Base-by-base conservation (phyloP, 2,888 invertebrate genomes). In the Eledone cirrhosa region DNA sequence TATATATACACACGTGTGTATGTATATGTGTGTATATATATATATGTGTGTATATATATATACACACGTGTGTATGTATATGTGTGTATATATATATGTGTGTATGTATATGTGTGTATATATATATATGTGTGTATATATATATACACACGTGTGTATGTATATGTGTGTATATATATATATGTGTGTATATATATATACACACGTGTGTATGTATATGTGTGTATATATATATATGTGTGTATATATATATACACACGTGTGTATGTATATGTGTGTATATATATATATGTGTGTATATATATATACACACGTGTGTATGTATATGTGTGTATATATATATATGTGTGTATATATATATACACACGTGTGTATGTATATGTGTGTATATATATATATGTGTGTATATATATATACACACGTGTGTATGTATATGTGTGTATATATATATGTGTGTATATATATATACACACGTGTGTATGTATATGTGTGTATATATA, bases 121-220 rank as follows among this genome's bases (percentile, higher is more conserved):
- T 1, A 63, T 19, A 63, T 19, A 13, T 63, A 63, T 63, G 19
- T 19, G 8, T 19, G 27, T 19, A 63, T 19, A 63, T 19, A 22
- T 19, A 27, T 19, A 27, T 19, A 27, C 3, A 24, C 16, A 59
- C 33, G 8, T 33, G 16, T 16, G 59, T 14, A 59, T 3, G 1
- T 3, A 59, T 59, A 2, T 59, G 24, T 59, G 1, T 59, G 22
- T 63, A 63, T 22, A 63, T 22, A 63, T 22, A 63, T 63, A 59
- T 59, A 59, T 59, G 24, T 59, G 24, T 59, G 24, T 59, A 59
- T 59, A 63, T n/a, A 63, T 63, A 63, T n/a, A 63, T 63, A 22
- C 27, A 63, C 27, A 63, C 27, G n/a, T 63, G n/a, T n/a, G 13
- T 24, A 63, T 4, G 1, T 7, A 33, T n/a, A 65, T n/a, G n/a